A percentile compares a stretch with the other conserved stretches of the same genome.
These are phyloP conservation scores for Periophthalmus magnuspinnatus DNA, from an alignment of 2,797 vertebrate species.

Conservation along the genomic window DNA sequence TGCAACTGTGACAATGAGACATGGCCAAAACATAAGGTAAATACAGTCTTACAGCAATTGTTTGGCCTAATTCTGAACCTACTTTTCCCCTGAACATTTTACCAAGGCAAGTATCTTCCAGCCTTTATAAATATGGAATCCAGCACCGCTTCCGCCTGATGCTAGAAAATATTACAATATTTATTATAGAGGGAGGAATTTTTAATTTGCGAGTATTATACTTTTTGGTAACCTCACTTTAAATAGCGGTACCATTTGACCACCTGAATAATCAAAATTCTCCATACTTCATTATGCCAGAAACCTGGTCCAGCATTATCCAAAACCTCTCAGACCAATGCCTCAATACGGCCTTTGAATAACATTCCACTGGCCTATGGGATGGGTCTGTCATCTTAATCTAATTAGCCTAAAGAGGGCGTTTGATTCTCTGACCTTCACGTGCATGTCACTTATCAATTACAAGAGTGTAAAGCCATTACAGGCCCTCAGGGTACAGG, in stretches of 20 bases:
- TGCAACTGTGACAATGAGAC: no score
- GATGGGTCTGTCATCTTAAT: constrained; percentile 12
- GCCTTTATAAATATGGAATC: no score
- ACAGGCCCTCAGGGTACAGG: not conserved
- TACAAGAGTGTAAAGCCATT: constrained; percentile 10
- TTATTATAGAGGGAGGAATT: not conserved
- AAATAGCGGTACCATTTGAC: not conserved
- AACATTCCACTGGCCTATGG: not conserved
- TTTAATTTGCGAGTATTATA: no score
- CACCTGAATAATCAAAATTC: not conserved
- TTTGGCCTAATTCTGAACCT: no score
- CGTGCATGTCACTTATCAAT: constrained; percentile 10
- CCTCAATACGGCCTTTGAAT: no score
- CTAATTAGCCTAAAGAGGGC: not conserved
- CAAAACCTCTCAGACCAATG: not conserved
- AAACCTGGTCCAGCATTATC: not conserved
- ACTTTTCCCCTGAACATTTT: not conserved
- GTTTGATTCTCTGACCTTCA: constrained; percentile 22
- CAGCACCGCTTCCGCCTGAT: not conserved
- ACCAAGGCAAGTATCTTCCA: not conserved
- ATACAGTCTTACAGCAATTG: no score
- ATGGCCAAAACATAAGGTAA: no score
- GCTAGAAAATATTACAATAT: not conserved
- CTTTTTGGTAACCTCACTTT: no score
- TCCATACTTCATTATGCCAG: not conserved